phyloP scores from a whole-genome alignment of 2,113 vertebrate species.

The cattle (Bos taurus) region ARS-UCD2.0 NC_037345.1:54799001-54799500 shows the following conservation, averaged over 20 bases:
- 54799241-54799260: background rate
- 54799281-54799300: background rate
- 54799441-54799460: background rate
- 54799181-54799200: background rate
- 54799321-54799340: background rate
- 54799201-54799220: background rate
- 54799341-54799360: background rate
- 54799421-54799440: background rate
- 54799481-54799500: background rate
- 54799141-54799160: background rate
- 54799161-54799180: background rate
- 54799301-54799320: background rate
- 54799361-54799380: background rate
- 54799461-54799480: too few species aligned
- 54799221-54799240: background rate
- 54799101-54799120: background rate
- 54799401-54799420: background rate
- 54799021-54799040: background rate
- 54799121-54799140: background rate
- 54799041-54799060: background rate
- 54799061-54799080: background rate
- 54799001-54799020: background rate
- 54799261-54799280: background rate
- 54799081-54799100: background rate
- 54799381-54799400: background rate